Conservation (phyloP, 37 sponge, comb jelly and placozoan genomes). For the Lycopodina hypogea region DNA sequence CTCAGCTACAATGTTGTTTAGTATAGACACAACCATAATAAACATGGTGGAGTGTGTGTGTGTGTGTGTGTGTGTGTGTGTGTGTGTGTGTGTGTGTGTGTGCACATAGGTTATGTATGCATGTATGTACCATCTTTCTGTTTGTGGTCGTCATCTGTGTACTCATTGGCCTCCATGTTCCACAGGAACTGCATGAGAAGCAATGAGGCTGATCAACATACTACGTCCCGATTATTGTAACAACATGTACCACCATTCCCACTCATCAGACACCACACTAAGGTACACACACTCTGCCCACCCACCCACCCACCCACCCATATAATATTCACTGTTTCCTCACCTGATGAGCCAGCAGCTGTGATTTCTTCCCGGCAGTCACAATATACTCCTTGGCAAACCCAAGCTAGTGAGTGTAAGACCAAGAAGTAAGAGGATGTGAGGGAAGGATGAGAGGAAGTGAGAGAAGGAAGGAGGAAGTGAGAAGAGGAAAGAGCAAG, state of each 20-base stretch:
- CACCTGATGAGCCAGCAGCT: constrained; percentile 89
- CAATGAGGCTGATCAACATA: background rate
- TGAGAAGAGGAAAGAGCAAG: too few species aligned
- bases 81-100: too few species aligned
- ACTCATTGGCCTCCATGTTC: constrained; percentile 98
- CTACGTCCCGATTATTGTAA: background rate
- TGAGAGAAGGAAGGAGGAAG: too few species aligned
- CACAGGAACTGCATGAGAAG: constrained; percentile 75
- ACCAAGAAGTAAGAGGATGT: background rate
- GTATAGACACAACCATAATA: background rate
- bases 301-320: background rate
- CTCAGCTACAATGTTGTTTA: constrained; percentile 34
- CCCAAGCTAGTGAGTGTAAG: constrained; percentile 49
- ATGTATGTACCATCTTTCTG: constrained; percentile 78
- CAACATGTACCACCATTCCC: background rate
- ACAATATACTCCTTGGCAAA: constrained; percentile 73
- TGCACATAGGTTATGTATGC: background rate
- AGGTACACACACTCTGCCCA: background rate
- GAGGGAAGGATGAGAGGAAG: too few species aligned
- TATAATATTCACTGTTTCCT: background rate
- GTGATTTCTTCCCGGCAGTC: constrained; percentile 77
- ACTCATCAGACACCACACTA: background rate
- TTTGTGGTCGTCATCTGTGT: constrained; percentile 81
- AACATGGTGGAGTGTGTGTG: background rate
- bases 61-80: too few species aligned